Conservation (phyloP, 1,140 invertebrate genomes). For the Palaemon carinicauda region DNA sequence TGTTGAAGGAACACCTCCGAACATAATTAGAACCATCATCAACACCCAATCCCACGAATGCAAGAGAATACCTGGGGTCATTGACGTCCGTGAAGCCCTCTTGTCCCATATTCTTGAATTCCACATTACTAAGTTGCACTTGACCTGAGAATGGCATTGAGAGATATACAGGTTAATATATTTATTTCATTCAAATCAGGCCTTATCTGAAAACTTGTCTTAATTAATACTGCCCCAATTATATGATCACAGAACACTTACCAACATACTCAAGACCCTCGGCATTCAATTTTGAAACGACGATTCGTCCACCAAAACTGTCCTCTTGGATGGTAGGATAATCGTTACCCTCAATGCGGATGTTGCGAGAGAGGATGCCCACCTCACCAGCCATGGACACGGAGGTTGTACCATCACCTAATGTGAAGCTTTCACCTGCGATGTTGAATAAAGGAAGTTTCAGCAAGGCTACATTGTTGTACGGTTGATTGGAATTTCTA, state of each 20-base stretch:
- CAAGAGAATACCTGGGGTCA: constrained; percentile 41
- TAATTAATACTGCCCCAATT: no score
- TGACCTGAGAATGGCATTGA: not conserved
- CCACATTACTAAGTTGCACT: constrained; percentile 31
- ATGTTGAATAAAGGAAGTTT: no score
- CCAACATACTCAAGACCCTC: constrained; percentile 23
- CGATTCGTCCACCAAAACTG: constrained; percentile 47
- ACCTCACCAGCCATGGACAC: constrained; percentile 43
- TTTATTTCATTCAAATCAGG: no score
- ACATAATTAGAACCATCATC: constrained; percentile 23
- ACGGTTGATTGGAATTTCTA: not conserved
- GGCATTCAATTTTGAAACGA: constrained; percentile 25
- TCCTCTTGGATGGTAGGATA: constrained; percentile 29
- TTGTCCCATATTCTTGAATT: constrained; percentile 47
- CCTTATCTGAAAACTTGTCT: no score
- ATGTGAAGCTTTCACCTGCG: constrained; percentile 16
- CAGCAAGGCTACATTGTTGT: no score
- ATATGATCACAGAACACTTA: not conserved
- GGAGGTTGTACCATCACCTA: not conserved
- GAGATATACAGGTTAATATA: no score
- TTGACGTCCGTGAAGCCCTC: constrained; percentile 32
- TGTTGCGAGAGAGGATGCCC: constrained; percentile 47
- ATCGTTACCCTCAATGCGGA: constrained; percentile 43
- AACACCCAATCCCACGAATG: constrained; percentile 7
- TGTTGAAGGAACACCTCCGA: constrained; percentile 44